phyloP scores from a whole-genome alignment of 2,888 invertebrate species.

The Nephrotoma appendiculata region DNA sequence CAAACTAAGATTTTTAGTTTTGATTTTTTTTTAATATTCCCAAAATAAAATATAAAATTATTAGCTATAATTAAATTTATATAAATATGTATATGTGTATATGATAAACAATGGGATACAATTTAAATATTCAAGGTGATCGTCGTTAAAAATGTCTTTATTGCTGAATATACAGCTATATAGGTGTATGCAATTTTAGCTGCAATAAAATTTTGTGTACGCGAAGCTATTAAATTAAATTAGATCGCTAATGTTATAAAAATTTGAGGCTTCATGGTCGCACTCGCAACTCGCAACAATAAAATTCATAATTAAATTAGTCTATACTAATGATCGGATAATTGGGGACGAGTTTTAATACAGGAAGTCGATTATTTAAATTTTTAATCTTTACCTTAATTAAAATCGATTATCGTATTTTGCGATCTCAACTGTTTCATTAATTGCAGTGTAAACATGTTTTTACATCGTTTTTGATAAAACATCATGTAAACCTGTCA shows the following conservation, averaged over 20 bases:
- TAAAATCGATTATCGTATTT: not conserved
- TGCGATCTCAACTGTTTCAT: not conserved
- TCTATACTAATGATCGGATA: not conserved
- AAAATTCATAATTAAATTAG: not conserved
- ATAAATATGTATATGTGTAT: not conserved
- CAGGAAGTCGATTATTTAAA: not conserved
- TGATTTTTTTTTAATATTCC: too few species aligned
- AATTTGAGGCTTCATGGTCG: not conserved
- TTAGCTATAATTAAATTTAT: not conserved
- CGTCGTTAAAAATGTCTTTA: not conserved
- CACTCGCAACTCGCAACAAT: not conserved
- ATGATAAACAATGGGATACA: not conserved
- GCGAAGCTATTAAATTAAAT: not conserved
- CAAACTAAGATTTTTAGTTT: not conserved
- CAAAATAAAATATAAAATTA: not conserved
- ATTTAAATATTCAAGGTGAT: not conserved
- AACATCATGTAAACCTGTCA: not conserved
- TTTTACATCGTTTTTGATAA: not conserved
- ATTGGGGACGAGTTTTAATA: not conserved
- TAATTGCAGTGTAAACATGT: not conserved
- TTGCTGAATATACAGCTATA: not conserved
- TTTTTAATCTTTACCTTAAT: not conserved
- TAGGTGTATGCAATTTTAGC: not conserved
- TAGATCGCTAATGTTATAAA: not conserved
- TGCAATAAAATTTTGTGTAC: not conserved